phyloP scores from a whole-genome alignment of 2,888 invertebrate genomes.

The Spodoptera exigua region DNA sequence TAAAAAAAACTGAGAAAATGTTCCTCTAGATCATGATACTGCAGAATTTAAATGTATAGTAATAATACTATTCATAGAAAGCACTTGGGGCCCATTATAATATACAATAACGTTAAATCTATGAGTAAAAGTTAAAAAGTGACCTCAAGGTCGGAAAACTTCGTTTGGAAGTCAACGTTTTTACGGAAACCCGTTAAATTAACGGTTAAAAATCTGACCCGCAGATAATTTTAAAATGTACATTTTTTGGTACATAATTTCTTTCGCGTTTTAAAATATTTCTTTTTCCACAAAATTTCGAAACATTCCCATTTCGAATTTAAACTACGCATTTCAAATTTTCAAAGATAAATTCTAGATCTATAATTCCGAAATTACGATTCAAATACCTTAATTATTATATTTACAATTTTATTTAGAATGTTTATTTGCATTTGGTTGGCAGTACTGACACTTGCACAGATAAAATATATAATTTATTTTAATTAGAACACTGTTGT shows the following conservation, averaged over 20 bases:
- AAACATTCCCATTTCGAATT: slow-evolving; percentile 25
- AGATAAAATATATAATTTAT: slow-evolving; percentile 12
- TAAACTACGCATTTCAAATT: slow-evolving; percentile 36
- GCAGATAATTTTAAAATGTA: slow-evolving; percentile 69
- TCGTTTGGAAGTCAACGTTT: slow-evolving; percentile 67
- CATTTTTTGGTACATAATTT: slow-evolving; percentile 26
- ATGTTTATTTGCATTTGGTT: slow-evolving; percentile 37
- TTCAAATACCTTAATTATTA: slow-evolving; percentile 46
- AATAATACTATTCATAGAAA: slow-evolving; percentile 62
- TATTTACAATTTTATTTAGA: slow-evolving; percentile 56
- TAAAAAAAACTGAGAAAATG: not conserved
- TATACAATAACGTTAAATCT: slow-evolving; percentile 58
- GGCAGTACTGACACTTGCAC: slow-evolving; percentile 44
- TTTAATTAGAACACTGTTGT: slow-evolving; percentile 18
- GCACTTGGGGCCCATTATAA: slow-evolving; percentile 68
- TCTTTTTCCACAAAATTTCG: slow-evolving; percentile 27
- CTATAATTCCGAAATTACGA: slow-evolving; percentile 40
- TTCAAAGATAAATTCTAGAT: slow-evolving; percentile 47
- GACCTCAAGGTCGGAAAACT: slow-evolving; percentile 74
- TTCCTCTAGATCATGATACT: slow-evolving; percentile 32
- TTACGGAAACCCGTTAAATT: slow-evolving; percentile 53
- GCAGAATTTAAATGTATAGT: slow-evolving; percentile 42
- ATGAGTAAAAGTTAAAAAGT: slow-evolving; percentile 64
- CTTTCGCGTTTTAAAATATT: slow-evolving; percentile 36
- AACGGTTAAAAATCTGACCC: slow-evolving; percentile 71